Conservation (phyloP, 2,888 invertebrate species). For the Cremastinae sp. region DNA sequence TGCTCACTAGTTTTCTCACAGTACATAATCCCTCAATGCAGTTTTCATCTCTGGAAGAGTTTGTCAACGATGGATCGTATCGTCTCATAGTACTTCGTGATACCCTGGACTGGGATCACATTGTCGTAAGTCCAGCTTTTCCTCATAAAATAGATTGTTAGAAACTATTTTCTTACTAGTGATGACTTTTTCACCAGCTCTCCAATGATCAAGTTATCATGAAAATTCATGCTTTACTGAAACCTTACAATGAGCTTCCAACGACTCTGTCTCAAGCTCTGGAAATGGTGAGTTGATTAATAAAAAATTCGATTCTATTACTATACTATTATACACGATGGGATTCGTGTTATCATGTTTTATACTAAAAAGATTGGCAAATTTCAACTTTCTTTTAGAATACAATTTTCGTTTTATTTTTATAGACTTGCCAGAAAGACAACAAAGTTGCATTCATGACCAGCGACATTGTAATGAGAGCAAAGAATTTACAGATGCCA, state of each 20-base stretch:
- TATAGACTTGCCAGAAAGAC: conserved; percentile 69
- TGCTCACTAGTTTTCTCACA: conserved; percentile 63
- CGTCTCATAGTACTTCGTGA: conserved; percentile 65
- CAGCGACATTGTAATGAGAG: conserved; percentile 62
- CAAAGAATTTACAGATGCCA: conserved; percentile 56
- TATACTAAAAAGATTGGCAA: too few species aligned
- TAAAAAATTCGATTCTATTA: too few species aligned
- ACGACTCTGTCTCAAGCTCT: too few species aligned
- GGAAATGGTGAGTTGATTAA: too few species aligned
- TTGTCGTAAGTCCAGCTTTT: conserved; percentile 62
- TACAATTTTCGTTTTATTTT: background rate
- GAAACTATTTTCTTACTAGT: too few species aligned
- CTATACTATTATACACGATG: too few species aligned
- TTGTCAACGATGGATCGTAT: conserved; percentile 69
- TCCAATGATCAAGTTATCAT: too few species aligned
- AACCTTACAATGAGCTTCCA: too few species aligned
- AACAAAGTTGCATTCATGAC: conserved; percentile 69
- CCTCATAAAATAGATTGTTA: background rate
- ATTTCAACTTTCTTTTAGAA: background rate
- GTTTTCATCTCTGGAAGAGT: conserved; percentile 70
- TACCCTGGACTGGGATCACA: conserved; percentile 68
- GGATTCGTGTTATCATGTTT: too few species aligned
- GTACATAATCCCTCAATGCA: conserved; percentile 62
- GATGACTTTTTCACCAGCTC: too few species aligned
- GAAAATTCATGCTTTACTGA: too few species aligned